Base-by-base conservation (phyloP, 2,797 vertebrate genomes). In the Darevskia mixta region DNA sequence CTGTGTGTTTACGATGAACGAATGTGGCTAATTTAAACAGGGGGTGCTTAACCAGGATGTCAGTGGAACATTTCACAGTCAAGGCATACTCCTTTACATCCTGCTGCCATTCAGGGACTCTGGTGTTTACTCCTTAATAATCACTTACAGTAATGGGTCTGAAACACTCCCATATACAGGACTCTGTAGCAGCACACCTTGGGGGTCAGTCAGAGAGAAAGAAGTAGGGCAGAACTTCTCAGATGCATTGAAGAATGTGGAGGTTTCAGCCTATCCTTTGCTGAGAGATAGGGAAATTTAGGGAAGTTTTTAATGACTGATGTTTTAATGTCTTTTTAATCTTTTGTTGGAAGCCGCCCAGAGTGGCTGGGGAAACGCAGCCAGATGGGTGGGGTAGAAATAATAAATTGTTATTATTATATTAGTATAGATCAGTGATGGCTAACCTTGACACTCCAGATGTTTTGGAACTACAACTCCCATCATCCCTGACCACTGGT, bases 11-110 rank as follows among this genome's bases (percentile, higher is more conserved):
- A 85, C 94, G 89, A 90, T 1, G 67, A 93, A 92, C 89, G 88
- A 95, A 95, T 92, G 92, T 93, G 95, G 95, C 92, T 95, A 95
- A 92, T 87, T 89, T 95, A 92, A 90, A 77, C 86, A 85, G 15
- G 80, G 83, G 92, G 79, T 88, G 89, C 86, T 96, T 94, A 93
- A 82, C 79, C 88, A 90, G 89, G 91, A 87, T 92, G 90, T 87
- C 86, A 88, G 55, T 86, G 86, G 84, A 91, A 95, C 86, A 82
- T 92, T 95, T 95, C 75, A 87, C 88, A 95, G 92, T 91, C 91
- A 89, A 90, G 91, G 58, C 43, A 69, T 93, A 94, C 77, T 87
- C 41, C 83, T 89, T 88, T 89, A 77, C 82, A 7, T 89, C 92
- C 81, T 83, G 80, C 82, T 95, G 90, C 87, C 82, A 76, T 91